Conservation (phyloP, 2,888 invertebrate species). For the Bugula neritina region DNA sequence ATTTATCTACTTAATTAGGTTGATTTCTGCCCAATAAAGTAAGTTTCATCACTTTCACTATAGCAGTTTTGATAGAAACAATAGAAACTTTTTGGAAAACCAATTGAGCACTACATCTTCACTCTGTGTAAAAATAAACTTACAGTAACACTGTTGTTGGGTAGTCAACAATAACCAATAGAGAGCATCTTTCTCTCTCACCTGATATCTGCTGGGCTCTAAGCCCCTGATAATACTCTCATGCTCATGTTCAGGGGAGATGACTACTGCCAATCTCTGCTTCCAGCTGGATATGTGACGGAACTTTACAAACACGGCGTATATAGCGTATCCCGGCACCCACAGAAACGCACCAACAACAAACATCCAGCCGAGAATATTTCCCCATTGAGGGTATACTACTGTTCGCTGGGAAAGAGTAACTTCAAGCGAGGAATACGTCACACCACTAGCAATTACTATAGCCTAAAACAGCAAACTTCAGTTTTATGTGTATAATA, state of each 20-base stretch:
- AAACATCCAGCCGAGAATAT: slow-evolving; percentile 55
- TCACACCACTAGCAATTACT: slow-evolving; percentile 46
- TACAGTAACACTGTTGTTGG: too few species aligned
- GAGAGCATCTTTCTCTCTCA: neutral
- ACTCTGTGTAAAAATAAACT: too few species aligned
- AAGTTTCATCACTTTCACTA: too few species aligned
- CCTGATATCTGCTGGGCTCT: neutral
- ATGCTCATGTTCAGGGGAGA: slow-evolving; percentile 8
- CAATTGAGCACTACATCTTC: too few species aligned
- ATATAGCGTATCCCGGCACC: slow-evolving; percentile 59
- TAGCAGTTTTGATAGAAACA: too few species aligned
- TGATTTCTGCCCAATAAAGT: too few species aligned
- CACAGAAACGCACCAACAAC: slow-evolving; percentile 54
- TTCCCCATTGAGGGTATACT: slow-evolving; percentile 55
- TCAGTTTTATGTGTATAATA: too few species aligned
- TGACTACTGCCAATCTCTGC: slow-evolving; percentile 1
- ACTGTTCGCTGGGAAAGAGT: slow-evolving; percentile 75
- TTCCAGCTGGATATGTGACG: neutral
- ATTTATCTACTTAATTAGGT: too few species aligned
- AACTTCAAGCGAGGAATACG: slow-evolving; percentile 57
- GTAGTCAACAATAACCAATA: too few species aligned
- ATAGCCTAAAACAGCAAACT: slow-evolving; percentile 43
- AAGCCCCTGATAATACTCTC: neutral
- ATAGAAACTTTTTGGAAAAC: too few species aligned
- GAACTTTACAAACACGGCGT: slow-evolving; percentile 38